phyloP scores from a whole-genome alignment of 2,888 invertebrate genomes.

The Steinernema scapterisci region DNA sequence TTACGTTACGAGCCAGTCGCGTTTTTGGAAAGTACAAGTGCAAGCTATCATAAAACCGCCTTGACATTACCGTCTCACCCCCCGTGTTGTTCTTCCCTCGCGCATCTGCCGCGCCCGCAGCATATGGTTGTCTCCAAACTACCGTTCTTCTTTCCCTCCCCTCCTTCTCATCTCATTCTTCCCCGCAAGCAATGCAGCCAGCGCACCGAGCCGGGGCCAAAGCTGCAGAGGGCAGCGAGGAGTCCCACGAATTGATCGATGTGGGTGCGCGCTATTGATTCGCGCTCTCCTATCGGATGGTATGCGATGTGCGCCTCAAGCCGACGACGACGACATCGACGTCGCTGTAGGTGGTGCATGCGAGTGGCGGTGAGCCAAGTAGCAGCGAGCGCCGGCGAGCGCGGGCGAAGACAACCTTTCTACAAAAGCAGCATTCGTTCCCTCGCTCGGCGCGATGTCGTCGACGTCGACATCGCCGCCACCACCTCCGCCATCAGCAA shows the following conservation, averaged over 20 bases:
- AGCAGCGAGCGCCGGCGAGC: background rate
- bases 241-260: slow-evolving; percentile 25
- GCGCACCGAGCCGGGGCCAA: slow-evolving; percentile 23
- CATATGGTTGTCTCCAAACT: background rate
- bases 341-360: slow-evolving; percentile 31
- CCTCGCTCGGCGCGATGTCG: background rate
- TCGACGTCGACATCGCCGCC: background rate
- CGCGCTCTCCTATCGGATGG: slow-evolving; percentile 33
- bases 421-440: slow-evolving; percentile 29
- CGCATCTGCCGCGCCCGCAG: slow-evolving; percentile 1
- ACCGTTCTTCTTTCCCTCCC: background rate
- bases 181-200: slow-evolving; percentile 28
- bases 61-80: background rate
- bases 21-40: slow-evolving; percentile 7
- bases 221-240: slow-evolving; percentile 24
- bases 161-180: background rate
- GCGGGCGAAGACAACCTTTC: slow-evolving; percentile 29
- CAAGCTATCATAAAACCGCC: background rate
- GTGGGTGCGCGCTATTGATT: slow-evolving; percentile 32
- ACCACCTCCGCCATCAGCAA: slow-evolving; percentile 26
- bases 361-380: slow-evolving; percentile 31
- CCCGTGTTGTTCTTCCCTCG: background rate
- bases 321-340: slow-evolving; percentile 6
- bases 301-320: slow-evolving; percentile 33
- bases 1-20: background rate